Evolutionary conservation across 2,113 vertebrate species (phyloP).

Genomic region (Gallinago paraguaiae): DNA sequence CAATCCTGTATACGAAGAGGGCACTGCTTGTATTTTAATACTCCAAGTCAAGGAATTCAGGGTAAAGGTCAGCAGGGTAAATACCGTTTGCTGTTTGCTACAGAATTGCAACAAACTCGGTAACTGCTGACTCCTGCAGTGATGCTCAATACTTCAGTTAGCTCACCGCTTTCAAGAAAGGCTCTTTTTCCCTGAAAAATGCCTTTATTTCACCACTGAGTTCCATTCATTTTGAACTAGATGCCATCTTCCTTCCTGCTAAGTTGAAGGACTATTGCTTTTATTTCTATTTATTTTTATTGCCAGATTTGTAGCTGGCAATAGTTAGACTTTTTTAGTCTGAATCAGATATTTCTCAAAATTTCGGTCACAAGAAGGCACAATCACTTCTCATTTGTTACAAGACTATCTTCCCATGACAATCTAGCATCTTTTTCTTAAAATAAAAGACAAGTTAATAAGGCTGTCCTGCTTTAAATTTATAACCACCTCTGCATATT

Average conservation of each 20-base stretch:
- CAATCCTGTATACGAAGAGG: neutral
- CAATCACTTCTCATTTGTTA: neutral
- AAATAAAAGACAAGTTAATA: neutral
- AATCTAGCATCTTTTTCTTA: neutral
- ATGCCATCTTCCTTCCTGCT: neutral
- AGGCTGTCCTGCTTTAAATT: neutral
- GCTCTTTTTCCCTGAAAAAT: neutral
- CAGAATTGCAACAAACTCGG: neutral
- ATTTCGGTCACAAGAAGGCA: neutral
- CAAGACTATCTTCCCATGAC: neutral
- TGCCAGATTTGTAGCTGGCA: neutral
- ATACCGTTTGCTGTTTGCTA: neutral
- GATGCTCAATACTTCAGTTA: neutral
- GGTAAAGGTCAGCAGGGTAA: neutral
- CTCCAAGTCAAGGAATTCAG: neutral
- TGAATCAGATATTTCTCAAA: neutral
- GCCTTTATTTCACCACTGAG: neutral
- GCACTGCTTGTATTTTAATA: neutral
- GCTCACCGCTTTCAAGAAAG: neutral
- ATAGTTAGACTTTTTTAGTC: neutral
- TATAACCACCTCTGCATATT: neutral
- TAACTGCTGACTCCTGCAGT: neutral
- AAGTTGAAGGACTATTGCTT: neutral
- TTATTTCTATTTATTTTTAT: neutral
- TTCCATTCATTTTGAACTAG: neutral